A percentile compares a stretch with the other conserved stretches of the same genome.
phyloP scores from a whole-genome alignment of 2,888 invertebrate genomes.

The Meganola albula region DNA sequence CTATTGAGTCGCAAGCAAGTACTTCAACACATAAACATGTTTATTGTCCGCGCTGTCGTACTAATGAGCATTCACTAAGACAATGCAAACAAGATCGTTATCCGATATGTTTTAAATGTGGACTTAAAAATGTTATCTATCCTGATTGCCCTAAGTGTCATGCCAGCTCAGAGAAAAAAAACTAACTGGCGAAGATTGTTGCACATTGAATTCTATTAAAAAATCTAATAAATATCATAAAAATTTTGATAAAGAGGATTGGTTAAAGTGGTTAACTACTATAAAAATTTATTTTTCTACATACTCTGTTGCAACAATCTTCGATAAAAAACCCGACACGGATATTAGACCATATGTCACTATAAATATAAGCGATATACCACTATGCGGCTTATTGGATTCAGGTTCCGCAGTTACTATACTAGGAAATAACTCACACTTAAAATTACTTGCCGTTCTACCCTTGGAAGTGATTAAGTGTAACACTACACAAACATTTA shows the following conservation, averaged over 20 bases:
- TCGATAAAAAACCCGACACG: not conserved
- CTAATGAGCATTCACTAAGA: not conserved
- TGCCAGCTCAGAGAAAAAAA: not conserved
- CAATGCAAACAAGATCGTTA: not conserved
- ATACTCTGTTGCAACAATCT: not conserved
- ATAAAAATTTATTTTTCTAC: not conserved
- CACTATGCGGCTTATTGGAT: not conserved
- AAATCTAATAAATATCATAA: not conserved
- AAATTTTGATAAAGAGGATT: not conserved
- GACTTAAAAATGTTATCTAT: not conserved
- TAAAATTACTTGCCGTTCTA: not conserved
- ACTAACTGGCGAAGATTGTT: too few relatives aligned
- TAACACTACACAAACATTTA: not conserved
- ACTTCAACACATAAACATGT: not conserved
- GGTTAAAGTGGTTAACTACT: not conserved
- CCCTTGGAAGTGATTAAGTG: not conserved
- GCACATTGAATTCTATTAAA: too few relatives aligned
- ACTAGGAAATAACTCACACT: not conserved
- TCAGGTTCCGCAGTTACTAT: not conserved
- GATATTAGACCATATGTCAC: not conserved
- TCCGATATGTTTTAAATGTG: not conserved
- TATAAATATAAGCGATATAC: not conserved
- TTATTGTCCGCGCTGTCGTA: not conserved
- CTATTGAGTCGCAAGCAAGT: too few relatives aligned
- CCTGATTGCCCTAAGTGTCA: not conserved